Base-by-base conservation (phyloP, 2,113 vertebrate species). In the Bufo gargarizans region DNA sequence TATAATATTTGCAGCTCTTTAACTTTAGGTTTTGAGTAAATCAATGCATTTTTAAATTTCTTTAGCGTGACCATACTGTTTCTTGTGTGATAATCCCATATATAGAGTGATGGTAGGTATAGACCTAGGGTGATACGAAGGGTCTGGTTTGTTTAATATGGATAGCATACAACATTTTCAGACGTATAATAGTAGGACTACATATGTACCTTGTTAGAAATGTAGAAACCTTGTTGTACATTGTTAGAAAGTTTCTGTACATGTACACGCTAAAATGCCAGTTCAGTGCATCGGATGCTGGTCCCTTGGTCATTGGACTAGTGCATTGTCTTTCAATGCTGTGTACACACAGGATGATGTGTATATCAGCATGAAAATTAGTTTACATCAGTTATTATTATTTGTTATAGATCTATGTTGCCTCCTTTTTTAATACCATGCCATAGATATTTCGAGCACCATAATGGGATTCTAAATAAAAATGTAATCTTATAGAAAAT, bases 381-480 rank as follows among this genome's bases (percentile, higher is more conserved):
- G 8, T 22, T 65, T 49, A n/a, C 47, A 53, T 19, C 61, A 6
- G 5, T 50, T 13, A 50, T n/a, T 65, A 20, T 63, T 82, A 67
- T 7, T 16, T 16, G 9, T 17, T 53, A 19, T 84, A 69, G 19
- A 84, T 55, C 45, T n/a, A 33, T 71, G 14, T 84, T 49, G 20
- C 49, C 19, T 20, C 58, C 43, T 16, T 65, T 83, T 65, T 84
- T 71, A 13, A 49, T 84, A n/a, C 55, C 47, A 53, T 82, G 76
- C 49, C 53, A 80, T 59, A 43, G 53, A 43, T 80, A 80, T 80
- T 80, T 59, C 17, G 77, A 43, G 56, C 22, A 43, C n/a, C 22
- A 17, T 58, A 80, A 80, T 17, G 13, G 22, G 77, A 58, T 80
- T 17, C 22, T 59, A 80, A 33, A 59, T 59, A 45, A 59, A 61